Evolutionary conservation across 1,140 invertebrate species (phyloP), one percentile per base, ranked within the genome.

Genomic region (Metopolophium dirhodum): DNA sequence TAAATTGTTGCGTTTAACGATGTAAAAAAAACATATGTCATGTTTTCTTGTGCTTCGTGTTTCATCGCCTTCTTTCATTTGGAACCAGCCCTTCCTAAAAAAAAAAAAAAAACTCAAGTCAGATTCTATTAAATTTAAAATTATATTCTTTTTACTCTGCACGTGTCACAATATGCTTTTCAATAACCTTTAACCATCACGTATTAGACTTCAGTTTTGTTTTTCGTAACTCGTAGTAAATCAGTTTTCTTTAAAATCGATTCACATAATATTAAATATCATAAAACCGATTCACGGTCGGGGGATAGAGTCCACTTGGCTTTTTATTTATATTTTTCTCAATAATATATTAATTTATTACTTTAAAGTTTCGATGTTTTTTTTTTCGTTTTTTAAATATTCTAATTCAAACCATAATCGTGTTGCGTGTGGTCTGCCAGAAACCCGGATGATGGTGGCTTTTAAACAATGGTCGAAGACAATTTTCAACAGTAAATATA

Each of bases 101-200:
- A 68, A 68, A n/a, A n/a, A n/a, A 77, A 68, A 68, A 68, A 77
- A 18, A 49, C 45, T 87, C 47, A 22, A 49, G 47, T 49, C 85
- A 47, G 26, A 26, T 30, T 86, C 45, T 86, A 41, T 86, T 45
- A 23, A 41, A 86, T 41, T 41, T 47, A 47, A 45, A 22, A 26
- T 86, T 47, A 86, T 41, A 22, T 86, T 45, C 37, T 45, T 14
- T 86, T 86, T 11, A 30, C 26, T 26, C 23, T 30, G 30, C 85
- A 86, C 85, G 41, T 86, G 85, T 86, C 85, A 45, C 11, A 83
- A 83, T 83, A 83, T 83, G n/a, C 35, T 83, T 83, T 83, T 83
- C 77, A 83, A 37, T 83, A 37, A 83, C 8, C 20, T 22, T 37
- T 83, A 77, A n/a, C 4, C 14, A n/a, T n/a, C 61, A 77, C 14